Conservation (phyloP, 1,140 invertebrate species). For the Saccostrea echinata region DNA sequence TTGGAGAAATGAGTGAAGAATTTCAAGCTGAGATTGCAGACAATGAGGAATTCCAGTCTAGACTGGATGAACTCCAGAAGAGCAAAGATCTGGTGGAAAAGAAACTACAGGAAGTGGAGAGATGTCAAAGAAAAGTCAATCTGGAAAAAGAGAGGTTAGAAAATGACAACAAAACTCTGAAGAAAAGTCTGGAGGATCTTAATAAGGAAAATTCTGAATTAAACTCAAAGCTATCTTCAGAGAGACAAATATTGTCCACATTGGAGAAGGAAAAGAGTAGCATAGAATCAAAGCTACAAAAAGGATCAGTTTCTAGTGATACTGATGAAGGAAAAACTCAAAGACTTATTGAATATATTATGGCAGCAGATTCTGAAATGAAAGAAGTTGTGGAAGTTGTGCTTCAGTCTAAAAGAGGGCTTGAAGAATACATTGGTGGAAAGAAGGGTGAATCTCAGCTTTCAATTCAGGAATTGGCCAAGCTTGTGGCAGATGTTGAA, state of each 20-base stretch:
- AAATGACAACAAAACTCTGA: conserved; percentile 66
- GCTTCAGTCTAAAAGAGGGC: conserved; percentile 61
- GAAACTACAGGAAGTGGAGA: conserved; percentile 69
- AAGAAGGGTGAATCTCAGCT: conserved; percentile 59
- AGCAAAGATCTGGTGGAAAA: conserved; percentile 66
- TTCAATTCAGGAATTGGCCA: conserved; percentile 57
- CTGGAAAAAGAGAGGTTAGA: conserved; percentile 66
- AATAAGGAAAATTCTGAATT: conserved; percentile 69
- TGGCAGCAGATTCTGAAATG: conserved; percentile 68
- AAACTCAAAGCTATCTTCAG: conserved; percentile 60
- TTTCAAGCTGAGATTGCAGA: conserved; percentile 70
- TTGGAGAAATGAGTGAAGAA: conserved; percentile 73
- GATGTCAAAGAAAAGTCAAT: conserved; percentile 62
- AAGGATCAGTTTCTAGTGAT: conserved; percentile 59
- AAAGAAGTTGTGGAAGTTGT: conserved; percentile 69
- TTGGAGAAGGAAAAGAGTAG: conserved; percentile 65
- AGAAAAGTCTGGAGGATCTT: conserved; percentile 69
- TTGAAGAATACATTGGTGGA: conserved; percentile 61
- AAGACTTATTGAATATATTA: conserved; percentile 68
- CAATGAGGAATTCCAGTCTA: conserved; percentile 66
- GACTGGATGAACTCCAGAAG: conserved; percentile 64
- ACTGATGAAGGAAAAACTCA: conserved; percentile 45
- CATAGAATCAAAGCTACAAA: conserved; percentile 66
- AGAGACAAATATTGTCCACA: conserved; percentile 55
- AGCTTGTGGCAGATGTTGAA: conserved; percentile 67